phyloP scores from a whole-genome alignment of 2,797 vertebrate genomes.

The Numenius phaeopus region DNA sequence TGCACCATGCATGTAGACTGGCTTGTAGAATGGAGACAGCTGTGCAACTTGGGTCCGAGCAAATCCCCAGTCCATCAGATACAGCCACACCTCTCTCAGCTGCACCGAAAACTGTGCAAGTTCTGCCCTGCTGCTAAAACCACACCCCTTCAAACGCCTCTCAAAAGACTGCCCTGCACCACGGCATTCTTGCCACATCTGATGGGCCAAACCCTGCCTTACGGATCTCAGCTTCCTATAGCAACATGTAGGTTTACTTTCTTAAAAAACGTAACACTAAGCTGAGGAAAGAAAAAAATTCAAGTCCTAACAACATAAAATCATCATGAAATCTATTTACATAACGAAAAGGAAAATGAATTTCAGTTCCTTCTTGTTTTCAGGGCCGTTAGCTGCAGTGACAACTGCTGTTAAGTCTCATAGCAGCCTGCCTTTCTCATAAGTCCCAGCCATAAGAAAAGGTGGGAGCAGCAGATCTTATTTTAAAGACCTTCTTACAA shows the following conservation, averaged over 20 bases:
- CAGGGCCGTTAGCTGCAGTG: neutral
- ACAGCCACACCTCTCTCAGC: neutral
- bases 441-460: neutral
- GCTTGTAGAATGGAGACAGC: neutral
- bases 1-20: neutral
- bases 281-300: neutral
- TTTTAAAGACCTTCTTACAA: neutral
- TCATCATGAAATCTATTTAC: neutral
- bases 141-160: neutral
- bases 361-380: neutral
- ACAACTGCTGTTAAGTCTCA: neutral
- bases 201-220: neutral
- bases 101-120: neutral
- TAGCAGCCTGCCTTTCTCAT: accelerated
- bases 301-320: neutral
- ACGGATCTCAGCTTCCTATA: neutral
- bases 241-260: neutral
- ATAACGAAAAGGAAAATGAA: neutral
- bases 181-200: neutral
- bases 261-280: neutral
- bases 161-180: neutral
- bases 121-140: neutral
- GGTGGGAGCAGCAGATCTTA: neutral
- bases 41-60: neutral
- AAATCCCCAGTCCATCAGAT: neutral